These are phyloP conservation scores for Xyrauchen texanus DNA, from an alignment of 2,113 vertebrate species.

Conservation along the genomic window DNA sequence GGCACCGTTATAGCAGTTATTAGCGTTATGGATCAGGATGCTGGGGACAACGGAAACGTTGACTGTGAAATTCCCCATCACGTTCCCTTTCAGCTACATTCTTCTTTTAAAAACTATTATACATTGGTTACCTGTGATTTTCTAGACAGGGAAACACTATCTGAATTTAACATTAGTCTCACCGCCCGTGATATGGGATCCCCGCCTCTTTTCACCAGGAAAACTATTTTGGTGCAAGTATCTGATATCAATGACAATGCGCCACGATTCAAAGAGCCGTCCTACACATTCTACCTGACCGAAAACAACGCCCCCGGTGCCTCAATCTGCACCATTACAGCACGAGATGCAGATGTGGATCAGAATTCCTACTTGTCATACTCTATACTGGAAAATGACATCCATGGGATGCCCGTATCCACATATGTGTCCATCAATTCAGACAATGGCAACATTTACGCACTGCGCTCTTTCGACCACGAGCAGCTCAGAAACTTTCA, in stretches of 20 bases:
- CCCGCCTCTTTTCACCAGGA: constrained; percentile 66
- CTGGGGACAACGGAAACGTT: constrained; percentile 41
- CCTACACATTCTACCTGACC: constrained; percentile 36
- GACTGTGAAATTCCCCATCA: constrained; percentile 33
- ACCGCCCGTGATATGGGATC: constrained; percentile 40
- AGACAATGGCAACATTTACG: constrained; percentile 61
- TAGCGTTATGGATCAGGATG: constrained; percentile 47
- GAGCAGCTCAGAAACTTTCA: constrained; percentile 53
- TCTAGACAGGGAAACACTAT: constrained; percentile 39
- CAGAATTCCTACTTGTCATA: constrained; percentile 61
- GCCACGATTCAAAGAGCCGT: constrained; percentile 37
- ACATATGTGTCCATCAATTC: constrained; percentile 71
- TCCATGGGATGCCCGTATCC: constrained; percentile 65
- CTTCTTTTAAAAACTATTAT: constrained; percentile 46
- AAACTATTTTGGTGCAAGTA: constrained; percentile 55
- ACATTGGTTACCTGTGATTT: constrained; percentile 34
- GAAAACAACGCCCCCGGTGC: constrained; percentile 41
- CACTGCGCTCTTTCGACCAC: constrained; percentile 58
- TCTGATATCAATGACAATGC: constrained; percentile 48
- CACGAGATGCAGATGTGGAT: constrained; percentile 31
- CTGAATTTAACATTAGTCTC: constrained; percentile 43
- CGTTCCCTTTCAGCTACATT: constrained; percentile 42
- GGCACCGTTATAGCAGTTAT: constrained; percentile 47
- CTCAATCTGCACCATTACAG: constrained; percentile 33
- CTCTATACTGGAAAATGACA: constrained; percentile 57